Evolutionary conservation across 1,140 invertebrate species (phyloP), one percentile per base, ranked within the genome.

Genomic region (Monochamus saltuarius): DNA sequence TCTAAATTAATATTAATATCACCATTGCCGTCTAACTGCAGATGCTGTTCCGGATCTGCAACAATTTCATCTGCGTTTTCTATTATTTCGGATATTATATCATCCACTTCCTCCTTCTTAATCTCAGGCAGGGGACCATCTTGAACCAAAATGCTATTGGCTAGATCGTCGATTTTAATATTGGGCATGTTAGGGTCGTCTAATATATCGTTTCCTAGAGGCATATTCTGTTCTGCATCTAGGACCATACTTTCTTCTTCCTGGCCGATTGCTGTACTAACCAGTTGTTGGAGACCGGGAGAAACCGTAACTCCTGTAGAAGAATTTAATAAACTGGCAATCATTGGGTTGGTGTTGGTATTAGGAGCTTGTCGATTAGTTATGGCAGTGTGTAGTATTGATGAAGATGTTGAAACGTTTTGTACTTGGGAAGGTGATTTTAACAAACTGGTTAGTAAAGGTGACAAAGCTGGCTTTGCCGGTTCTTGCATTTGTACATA

Each of bases 361-460:
- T 51, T 49, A 42, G 43, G 65, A 22, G 58, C 50, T 57, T 16
- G 59, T 59, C 71, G 71, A 59, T 64, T 75, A 1, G 73, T 75
- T 40, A 77, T 75, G 2, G 78, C 69, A 35, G 75, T 76, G 62
- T 82, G 81, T 39, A 78, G 59, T 17, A 80, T 79, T 2, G 79
- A 80, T 2, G 79, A 72, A n/a, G 76, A 74, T 9, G 61, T 14
- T 34, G 60, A 56, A 2, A 70, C 55, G 69, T 68, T 75, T 66
- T 63, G 72, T 22, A 77, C 79, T 58, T 81, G 80, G 0, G 78
- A 82, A 0, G 87, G 88, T n/a, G 87, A 90, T 72, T 91, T 90
- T 0, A 94, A 77, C 10, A 94, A 77, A 61, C 89, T 92, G 4
- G 91, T 92, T 22, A 94, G 76, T n/a, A 94, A 73, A 0, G 91